Base-by-base conservation (phyloP, 2,888 invertebrate species). In the Micropterix aruncella region DNA sequence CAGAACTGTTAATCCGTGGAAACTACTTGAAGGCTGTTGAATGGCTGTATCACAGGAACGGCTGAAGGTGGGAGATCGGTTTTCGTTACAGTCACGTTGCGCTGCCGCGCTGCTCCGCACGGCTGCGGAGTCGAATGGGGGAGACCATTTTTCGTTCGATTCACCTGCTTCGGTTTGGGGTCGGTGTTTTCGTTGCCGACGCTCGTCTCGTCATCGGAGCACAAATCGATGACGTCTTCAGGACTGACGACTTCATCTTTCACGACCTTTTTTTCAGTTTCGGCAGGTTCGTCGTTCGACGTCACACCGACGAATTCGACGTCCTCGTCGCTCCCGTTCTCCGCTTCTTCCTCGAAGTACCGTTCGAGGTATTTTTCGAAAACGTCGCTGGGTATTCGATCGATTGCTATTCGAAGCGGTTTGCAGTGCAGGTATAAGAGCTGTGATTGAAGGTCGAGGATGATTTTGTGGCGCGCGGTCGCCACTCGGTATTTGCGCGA, bases 181-280 rank as follows among this genome's bases (percentile, higher is more conserved):
- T 67, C 70, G 56, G 62, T 65, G 51, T 69, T 69, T 52, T 69
- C 68, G 50, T 68, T 68, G 5, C 57, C 64, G 55, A 59, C 59
- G 38, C 60, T 52, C 52, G 57, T 57, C 48, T 81, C 80, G 52
- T 80, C 80, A 46, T 80, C 80, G 2, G 81, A 80, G 59, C 80
- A 81, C 56, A 81, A 68, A 57, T 81, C 78, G 52, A 81, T 80
- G 57, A 77, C 74, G 51, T 65, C 65, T 55, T 76, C 73, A 62
- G 41, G 9, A 65, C 65, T 18, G 52, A 48, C 44, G 62, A 56
- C 48, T 63, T 62, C 12, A 17, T 4, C 2, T 15, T 44, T 68
- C 53, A 3, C 67, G 66, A 50, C 68, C 67, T 42, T 54, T 51
- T 49, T 49, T 53, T 46, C 58, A 60, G 39, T 55, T 52, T n/a